A percentile compares a stretch with the other conserved stretches of the same genome.
phyloP scores from a whole-genome alignment of 1,140 invertebrate genomes.

The Eupeodes corollae region DNA sequence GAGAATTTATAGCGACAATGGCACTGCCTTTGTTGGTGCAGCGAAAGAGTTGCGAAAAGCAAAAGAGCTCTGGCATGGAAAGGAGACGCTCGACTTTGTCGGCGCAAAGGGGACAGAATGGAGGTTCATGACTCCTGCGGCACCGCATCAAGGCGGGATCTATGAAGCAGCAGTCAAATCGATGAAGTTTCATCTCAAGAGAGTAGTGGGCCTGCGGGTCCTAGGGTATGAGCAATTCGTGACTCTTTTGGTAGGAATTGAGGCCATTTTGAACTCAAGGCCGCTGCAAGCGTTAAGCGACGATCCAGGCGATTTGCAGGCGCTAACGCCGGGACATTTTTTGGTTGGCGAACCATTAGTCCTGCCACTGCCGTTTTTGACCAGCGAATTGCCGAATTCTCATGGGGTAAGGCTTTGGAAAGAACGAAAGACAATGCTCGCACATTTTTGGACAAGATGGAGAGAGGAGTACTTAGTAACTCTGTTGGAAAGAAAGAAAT shows the following conservation, averaged over 20 bases:
- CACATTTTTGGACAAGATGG: conserved; percentile 1
- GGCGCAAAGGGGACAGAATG: neutral
- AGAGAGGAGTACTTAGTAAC: neutral
- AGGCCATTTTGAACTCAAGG: no score
- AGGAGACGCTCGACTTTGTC: no score
- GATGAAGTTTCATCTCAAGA: no score
- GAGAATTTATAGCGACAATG: no score
- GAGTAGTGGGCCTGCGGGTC: neutral
- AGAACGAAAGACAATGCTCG: neutral
- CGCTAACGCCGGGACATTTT: no score
- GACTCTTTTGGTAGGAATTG: neutral
- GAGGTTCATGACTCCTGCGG: no score
- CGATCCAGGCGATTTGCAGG: neutral
- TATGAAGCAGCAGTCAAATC: neutral
- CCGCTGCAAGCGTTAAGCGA: neutral
- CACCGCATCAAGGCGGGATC: neutral
- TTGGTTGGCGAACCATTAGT: neutral
- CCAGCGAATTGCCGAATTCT: neutral
- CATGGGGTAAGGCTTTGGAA: neutral
- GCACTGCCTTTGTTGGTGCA: no score
- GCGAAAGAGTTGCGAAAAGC: no score
- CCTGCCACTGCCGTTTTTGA: neutral
- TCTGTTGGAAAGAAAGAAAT: neutral
- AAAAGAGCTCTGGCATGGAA: no score
- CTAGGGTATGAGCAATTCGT: neutral